Base-by-base conservation (phyloP, 1,140 invertebrate genomes). In the Argopecten irradians region DNA sequence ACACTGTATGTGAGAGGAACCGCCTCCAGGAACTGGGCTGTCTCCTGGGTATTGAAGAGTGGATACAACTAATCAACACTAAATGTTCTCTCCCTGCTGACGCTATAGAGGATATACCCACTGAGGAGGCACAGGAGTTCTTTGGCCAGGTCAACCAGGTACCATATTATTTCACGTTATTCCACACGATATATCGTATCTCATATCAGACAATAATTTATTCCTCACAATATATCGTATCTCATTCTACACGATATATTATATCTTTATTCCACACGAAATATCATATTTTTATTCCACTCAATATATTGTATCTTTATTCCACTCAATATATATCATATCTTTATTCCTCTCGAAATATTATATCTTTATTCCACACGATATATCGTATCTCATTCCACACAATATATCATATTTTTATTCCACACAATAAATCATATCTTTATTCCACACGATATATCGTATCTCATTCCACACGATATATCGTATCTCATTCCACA, bases 41-140 rank as follows among this genome's bases (percentile, higher is more conserved):
- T 92, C 46, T 93, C 36, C 89, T 95, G n/a, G 95, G 94, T 0
- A 85, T 95, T 16, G 89, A 88, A 35, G 94, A 95, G 84, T 95
- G 95, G 95, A 92, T 91, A 0, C 43, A 88, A 0, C 89, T 86
- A 41, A 90, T 94, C 46, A 87, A 90, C 34, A 2, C 36, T 3
- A 92, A 92, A 83, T 90, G 90, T 88, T 39, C 43, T 14, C 85
- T 91, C 11, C 87, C 43, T 39, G 88, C 90, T 28, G 55, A 89
- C 39, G 85, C 90, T 33, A 82, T 90, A 71, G 92, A 93, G 82
- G 90, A 92, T 19, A 36, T 93, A 34, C 87, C 90, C 8, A 84
- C 87, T 34, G 91, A 91, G 35, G 84, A 90, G 32, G 90, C 88
- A 14, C 88, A 90, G n/a, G 86, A 87, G 33, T 86, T 90, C 71